These are phyloP conservation scores for Drosophila barbarae DNA, from an alignment of 2,888 invertebrate species.

Conservation along the genomic window DNA sequence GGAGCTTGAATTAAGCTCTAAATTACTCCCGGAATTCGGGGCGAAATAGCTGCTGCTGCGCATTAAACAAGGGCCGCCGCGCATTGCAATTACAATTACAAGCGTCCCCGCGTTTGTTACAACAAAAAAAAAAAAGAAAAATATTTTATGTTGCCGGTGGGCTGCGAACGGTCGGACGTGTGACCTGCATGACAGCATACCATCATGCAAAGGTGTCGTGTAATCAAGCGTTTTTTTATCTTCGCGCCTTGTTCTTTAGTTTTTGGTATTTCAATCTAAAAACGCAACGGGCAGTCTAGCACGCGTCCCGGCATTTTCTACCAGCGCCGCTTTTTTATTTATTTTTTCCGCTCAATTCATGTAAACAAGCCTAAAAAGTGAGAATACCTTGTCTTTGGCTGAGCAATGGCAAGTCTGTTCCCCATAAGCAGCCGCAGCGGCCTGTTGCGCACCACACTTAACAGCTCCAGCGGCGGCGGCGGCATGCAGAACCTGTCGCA, in stretches of 20 bases:
- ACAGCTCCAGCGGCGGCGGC: slow-evolving; percentile 22
- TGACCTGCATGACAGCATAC: slow-evolving; percentile 20
- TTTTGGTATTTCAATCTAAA: neutral
- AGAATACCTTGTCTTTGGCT: no score
- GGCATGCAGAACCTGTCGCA: slow-evolving; percentile 13
- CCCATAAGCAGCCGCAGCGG: slow-evolving; percentile 48
- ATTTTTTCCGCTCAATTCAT: neutral
- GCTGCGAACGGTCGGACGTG: slow-evolving; percentile 4
- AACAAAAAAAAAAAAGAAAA: slow-evolving; percentile 33
- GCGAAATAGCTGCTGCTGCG: slow-evolving; percentile 14
- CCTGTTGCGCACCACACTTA: slow-evolving; percentile 42
- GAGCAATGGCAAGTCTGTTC: slow-evolving; percentile 52
- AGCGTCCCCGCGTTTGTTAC: slow-evolving; percentile 22
- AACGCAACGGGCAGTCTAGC: neutral
- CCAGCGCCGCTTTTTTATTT: slow-evolving; percentile 40
- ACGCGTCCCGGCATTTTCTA: slow-evolving; percentile 58
- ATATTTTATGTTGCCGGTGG: slow-evolving; percentile 36
- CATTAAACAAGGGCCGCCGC: neutral
- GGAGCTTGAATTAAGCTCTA: neutral
- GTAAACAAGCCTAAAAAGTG: neutral
- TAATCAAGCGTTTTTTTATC: no score
- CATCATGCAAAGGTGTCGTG: slow-evolving; percentile 13
- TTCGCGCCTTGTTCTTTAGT: no score
- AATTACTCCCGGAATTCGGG: neutral
- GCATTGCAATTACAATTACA: slow-evolving; percentile 29